Evolutionary conservation across 2,113 vertebrate species (phyloP), one percentile per base, ranked within the genome.

Genomic region (Zapornia atra): DNA sequence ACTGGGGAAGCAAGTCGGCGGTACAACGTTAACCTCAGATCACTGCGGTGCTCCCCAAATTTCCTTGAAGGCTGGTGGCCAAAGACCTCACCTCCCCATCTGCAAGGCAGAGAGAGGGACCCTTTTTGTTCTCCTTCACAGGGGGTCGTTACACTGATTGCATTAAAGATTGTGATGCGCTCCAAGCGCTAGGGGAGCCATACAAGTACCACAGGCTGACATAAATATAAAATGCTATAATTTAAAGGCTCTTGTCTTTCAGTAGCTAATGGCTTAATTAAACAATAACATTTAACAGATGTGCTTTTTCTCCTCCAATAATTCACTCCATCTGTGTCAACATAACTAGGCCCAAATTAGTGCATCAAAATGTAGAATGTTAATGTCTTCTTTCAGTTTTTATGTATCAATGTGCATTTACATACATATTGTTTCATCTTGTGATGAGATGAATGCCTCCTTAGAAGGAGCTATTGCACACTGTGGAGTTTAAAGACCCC

Each of bases 241-340:
- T 96, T 95, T 87, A 94, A 91, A 96, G 86, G 79, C 50, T 82
- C 89, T 91, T 94, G 77, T 86, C 90, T 94, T 97, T 96, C 72
- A 70, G 88, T 86, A 88, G 82, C 79, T 93, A 95, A 91, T 95
- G 69, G 81, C 88, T 96, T 97, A 96, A 97, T 97, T 97, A 97
- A 97, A 96, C 92, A 97, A 95, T 88, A 96, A 79, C 82, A 69
- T 92, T 79, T 96, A 96, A 88, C 96, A 95, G 88, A 92, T 96
- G 79, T 94, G 85, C 82, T 88, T 96, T 95, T 96, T 95, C 93
- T 96, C 85, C 87, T 96, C 76, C 92, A 96, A 70, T 95, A 94
- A 94, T 94, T 94, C 84, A 86, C 63, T 93, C 95, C 95, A 92
- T 95, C 95, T 94, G 81, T 91, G 90, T 96, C 95, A 92, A 92